Evolutionary conservation across 2,113 vertebrate species (phyloP).

Genomic region (Chaenocephalus aceratus): DNA sequence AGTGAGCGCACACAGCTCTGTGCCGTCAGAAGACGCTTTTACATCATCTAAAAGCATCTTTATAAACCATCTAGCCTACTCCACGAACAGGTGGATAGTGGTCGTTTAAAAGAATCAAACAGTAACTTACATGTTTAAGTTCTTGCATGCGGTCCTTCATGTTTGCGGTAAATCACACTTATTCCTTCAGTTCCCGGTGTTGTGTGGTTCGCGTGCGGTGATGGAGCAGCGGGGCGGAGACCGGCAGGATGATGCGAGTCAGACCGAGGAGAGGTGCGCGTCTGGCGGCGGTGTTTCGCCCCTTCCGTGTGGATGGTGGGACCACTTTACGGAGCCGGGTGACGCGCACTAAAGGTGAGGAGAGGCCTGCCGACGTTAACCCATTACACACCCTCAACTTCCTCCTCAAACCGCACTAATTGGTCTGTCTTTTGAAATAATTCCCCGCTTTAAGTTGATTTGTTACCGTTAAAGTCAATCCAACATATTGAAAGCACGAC

Average conservation of each 20-base stretch:
- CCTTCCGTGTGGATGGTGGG: conserved; percentile 37
- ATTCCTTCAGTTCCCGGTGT: conserved; percentile 19
- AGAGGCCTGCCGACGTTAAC: conserved; percentile 73
- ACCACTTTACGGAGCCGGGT: conserved; percentile 59
- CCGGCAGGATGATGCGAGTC: conserved; percentile 41
- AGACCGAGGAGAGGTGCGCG: conserved; percentile 51
- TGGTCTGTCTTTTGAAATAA: neutral
- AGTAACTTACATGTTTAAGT: conserved; percentile 79
- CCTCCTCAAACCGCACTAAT: conserved; percentile 25
- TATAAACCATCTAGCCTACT: neutral
- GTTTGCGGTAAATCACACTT: conserved; percentile 36
- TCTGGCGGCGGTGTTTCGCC: conserved; percentile 32
- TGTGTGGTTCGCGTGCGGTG: conserved; percentile 29
- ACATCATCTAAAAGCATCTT: neutral
- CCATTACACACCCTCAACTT: conserved; percentile 66
- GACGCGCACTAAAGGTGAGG: conserved; percentile 74
- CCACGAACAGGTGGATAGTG: neutral
- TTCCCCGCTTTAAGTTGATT: neutral
- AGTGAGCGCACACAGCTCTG: conserved; percentile 16
- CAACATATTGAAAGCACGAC: accelerated
- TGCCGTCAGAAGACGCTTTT: neutral
- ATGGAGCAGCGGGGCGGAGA: conserved; percentile 55
- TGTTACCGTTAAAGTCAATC: neutral
- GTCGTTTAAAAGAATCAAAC: neutral
- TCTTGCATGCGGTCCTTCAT: conserved; percentile 84